Conservation (phyloP, 2,797 vertebrate species). For the Carapus acus region DNA sequence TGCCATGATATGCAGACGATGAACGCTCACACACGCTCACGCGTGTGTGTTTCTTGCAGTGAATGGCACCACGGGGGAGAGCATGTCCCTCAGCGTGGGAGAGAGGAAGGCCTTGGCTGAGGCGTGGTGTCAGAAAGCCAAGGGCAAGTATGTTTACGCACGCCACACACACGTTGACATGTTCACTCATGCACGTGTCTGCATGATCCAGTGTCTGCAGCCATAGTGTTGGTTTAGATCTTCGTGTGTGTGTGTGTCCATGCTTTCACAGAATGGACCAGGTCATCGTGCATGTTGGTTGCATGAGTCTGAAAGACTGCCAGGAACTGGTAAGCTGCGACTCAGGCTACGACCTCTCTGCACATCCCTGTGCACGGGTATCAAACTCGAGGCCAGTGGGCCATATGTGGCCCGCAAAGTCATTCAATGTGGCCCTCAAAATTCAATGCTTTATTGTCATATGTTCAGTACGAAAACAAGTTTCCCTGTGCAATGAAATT, state of each 20-base stretch:
- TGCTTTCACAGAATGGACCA: constrained; percentile 76
- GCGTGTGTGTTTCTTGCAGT: constrained; percentile 79
- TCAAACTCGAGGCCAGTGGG: neutral
- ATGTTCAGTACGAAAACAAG: no score
- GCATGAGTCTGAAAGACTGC: constrained; percentile 82
- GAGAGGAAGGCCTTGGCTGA: constrained; percentile 84
- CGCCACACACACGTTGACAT: neutral
- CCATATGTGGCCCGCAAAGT: no score
- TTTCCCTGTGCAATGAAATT: no score
- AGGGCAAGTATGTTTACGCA: constrained; percentile 89
- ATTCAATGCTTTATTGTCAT: no score
- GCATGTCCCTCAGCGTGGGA: constrained; percentile 78
- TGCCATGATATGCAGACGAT: no score
- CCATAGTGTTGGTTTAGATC: neutral
- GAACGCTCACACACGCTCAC: no score
- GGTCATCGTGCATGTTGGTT: constrained; percentile 89
- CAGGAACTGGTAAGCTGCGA: constrained; percentile 88
- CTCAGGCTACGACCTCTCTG: no score
- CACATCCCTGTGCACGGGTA: neutral
- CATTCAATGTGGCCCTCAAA: no score
- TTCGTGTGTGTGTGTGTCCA: constrained; percentile 7
- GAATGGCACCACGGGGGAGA: constrained; percentile 94
- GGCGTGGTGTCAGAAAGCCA: constrained; percentile 83
- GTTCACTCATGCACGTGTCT: neutral
- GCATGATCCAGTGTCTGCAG: neutral